Base-by-base conservation (phyloP, 2,113 vertebrate genomes). In the Nesogale talazaci region DNA sequence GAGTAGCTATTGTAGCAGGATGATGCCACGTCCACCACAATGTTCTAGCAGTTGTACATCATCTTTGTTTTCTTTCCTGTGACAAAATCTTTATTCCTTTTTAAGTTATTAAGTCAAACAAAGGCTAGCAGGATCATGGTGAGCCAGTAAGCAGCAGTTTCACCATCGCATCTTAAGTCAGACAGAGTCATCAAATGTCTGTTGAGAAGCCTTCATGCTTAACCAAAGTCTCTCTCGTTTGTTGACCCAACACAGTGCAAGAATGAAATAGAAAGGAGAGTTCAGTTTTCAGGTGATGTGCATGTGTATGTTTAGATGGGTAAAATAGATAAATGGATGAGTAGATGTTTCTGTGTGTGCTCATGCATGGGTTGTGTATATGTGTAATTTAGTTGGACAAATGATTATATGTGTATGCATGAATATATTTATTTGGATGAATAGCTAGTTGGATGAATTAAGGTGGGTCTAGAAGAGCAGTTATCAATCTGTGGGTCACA, bases 11-110 rank as follows among this genome's bases (percentile, higher is more conserved):
- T 7, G 16, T 40, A 9, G 46, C 31, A 27, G 25, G 52, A 57
- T 1, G 6, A 46, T 31, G 14, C 3, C 3, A 2, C 16, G 22
- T 10, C 14, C 40, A 52, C 38, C 52, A 40, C 0, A 0, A 7
- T 0, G 1, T 15, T 34, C 42, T 4, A 31, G 16, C 40, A 6
- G 8, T 3, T 6, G 14, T 52, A 65, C 4, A 0, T 14, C 4
- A 0, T 14, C 69, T 59, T 15, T n/a, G 1, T 31, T 19, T 40
- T 9, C 1, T 61, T 2, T 36, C 17, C 8, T 6, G n/a, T 7
- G 52, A 77, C 2, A 23, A 36, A 69, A 10, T 9, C 67, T 36
- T 29, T n/a, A 1, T 31, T 86, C 57, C 80, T 72, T 29, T 31
- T 0, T 11, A 31, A 89, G 76, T 2, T 17, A 23, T 22, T 31